Evolutionary conservation across 2,797 vertebrate genomes (phyloP), one percentile per base, ranked within the genome.

Genomic region (Sebastes vulpes): DNA sequence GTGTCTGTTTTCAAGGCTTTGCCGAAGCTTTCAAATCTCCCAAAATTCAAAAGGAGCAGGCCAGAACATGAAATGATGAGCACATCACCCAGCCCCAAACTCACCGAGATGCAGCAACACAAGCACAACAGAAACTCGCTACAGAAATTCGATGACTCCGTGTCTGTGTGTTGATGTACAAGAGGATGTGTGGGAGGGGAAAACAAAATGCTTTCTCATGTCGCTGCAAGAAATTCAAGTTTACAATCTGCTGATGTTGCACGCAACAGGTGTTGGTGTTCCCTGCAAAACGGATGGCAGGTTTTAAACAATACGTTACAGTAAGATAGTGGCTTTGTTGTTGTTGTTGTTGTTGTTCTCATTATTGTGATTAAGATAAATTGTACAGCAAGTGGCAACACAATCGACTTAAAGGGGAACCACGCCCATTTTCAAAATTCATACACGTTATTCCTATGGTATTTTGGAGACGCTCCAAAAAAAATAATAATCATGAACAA

Each of bases 1-100:
- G 83, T 31, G 56, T 88, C 77, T 84, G 85, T 93, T 91, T 94
- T 93, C 71, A 86, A 82, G 86, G 84, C 87, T 82, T 87, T 87
- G 89, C 87, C 2, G 12, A 86, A 70, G 83, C 87, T 83, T 94
- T 95, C 81, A 90, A 89, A 93, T 91, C 82, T 84, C 57, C 66
- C 74, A 84, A 75, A 83, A 89, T 91, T 93, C 88, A 93, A 93
- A 61, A 94, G 84, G 66, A 81, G 61, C 35, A 53, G 83, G 65
- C 78, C 84, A 87, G 59, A 89, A 87, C 78, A 89, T 85, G 80
- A 91, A 86, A 92, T 84, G 82, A 90, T 79, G 82, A 92, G 79
- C 58, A 75, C 63, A 88, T 77, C 58, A 26, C 31, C 58, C 38
- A 66, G 67, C 72, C 84, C 65, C 23, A 32, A 60, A 54, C 53